Base-by-base conservation (phyloP, 2,113 vertebrate genomes). In the Rattus norvegicus region DNA sequence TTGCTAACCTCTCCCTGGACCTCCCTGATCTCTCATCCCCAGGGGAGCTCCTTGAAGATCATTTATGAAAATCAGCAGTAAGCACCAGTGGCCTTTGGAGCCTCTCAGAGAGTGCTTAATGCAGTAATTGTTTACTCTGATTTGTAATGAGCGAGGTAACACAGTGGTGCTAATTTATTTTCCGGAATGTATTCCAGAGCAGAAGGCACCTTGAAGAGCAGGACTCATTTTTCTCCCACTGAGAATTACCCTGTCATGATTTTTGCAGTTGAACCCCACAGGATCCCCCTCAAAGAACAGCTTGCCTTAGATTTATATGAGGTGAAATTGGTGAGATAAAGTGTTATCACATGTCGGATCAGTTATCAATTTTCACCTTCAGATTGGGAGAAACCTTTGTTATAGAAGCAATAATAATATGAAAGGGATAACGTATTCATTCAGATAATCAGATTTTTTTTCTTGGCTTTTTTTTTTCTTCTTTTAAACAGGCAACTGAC, bases 61-160 rank as follows among this genome's bases (percentile, higher is more conserved):
- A 91, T 94, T 98, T 96, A 97, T 92, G 79, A 97, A 96, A 97
- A 94, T 97, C 90, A 97, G 95, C 84, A 13, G 96, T 89, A 97
- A 97, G 92, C 92, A 88, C 94, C 88, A 92, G 65, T 73, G 93
- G 97, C 97, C 97, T 95, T 95, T 92, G 12, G 77, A 96, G 88
- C 93, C 96, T 93, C 97, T 94, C 93, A 17, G 81, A 97, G 92
- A 96, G 93, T 61, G 90, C 76, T 93, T 95, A 94, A 95, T 91
- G 86, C 81, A 73, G 93, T 93, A 96, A 96, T 93, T 95, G 96
- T 97, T 97, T 97, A 95, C 95, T 94, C 96, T 95, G 96, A 75
- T 92, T 96, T 56, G 49, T 96, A 96, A 97, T 96, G 93, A 97
- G 94, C n/a, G 63, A 79, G 83, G 30, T 52, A 94, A 90, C 14